A percentile compares a stretch with the other conserved stretches of the same genome.
Evolutionary conservation across 1,140 invertebrate genomes (phyloP).

Genomic region (Heliconius nattereri): DNA sequence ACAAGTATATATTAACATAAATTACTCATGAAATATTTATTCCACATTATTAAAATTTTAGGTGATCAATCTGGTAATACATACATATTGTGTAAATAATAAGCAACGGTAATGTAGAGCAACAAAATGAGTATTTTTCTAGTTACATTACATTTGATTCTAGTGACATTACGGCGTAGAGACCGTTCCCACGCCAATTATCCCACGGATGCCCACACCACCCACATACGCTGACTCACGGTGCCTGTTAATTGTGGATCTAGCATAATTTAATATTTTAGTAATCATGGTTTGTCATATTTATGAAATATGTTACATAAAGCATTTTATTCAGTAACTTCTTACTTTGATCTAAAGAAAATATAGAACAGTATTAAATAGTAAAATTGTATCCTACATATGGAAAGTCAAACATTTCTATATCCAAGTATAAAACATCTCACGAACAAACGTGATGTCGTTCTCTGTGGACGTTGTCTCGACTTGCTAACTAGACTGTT

Average conservation of each 20-base stretch:
- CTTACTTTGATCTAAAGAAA: too few relatives aligned
- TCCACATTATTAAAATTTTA: too few relatives aligned
- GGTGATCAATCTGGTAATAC: too few relatives aligned
- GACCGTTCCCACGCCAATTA: conserved; percentile 74
- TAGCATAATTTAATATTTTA: not conserved
- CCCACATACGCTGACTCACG: conserved; percentile 51
- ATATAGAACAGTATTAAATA: too few relatives aligned
- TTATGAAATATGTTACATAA: too few relatives aligned
- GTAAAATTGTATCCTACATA: not conserved
- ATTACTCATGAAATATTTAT: too few relatives aligned
- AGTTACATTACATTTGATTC: not conserved
- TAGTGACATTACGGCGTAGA: conserved; percentile 21
- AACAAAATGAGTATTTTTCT: not conserved
- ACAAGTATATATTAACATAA: too few relatives aligned
- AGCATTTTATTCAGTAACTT: too few relatives aligned
- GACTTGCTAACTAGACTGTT: conserved; percentile 13
- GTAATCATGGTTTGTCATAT: too few relatives aligned
- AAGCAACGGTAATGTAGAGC: not conserved
- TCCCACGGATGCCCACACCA: conserved; percentile 59
- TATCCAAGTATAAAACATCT: conserved; percentile 14
- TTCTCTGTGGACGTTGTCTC: conserved; percentile 6
- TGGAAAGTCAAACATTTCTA: not conserved
- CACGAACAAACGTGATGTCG: conserved; percentile 13
- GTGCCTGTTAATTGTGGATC: conserved; percentile 26
- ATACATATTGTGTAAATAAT: not conserved